phyloP scores from a whole-genome alignment of 1,140 invertebrate species.

The Drosophila ogumai region DNA sequence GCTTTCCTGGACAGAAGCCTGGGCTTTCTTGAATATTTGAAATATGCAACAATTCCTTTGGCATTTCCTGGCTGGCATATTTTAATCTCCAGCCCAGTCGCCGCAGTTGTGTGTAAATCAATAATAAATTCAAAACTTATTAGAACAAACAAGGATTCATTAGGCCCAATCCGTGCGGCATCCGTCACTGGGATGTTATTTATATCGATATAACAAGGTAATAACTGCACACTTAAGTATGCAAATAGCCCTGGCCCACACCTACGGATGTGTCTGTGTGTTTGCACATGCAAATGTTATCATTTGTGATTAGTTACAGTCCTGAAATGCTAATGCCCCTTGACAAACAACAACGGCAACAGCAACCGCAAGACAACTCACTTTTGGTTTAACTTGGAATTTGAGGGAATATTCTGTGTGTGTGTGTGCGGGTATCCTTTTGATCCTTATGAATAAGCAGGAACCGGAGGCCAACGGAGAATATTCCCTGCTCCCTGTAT shows the following conservation, averaged over 20 bases:
- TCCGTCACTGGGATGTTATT: constrained; percentile 62
- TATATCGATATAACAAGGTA: constrained; percentile 83
- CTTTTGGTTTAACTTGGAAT: constrained; percentile 32
- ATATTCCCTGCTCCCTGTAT: constrained; percentile 27
- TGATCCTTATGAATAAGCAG: constrained; percentile 42
- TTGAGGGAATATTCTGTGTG: background rate
- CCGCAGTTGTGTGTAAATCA: constrained; percentile 39
- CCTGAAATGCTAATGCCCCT: constrained; percentile 68
- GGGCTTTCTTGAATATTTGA: constrained; percentile 19
- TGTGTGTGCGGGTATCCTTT: constrained; percentile 12
- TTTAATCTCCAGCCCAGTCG: constrained; percentile 25
- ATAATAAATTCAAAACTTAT: constrained; percentile 72
- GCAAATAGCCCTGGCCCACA: constrained; percentile 62
- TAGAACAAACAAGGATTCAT: constrained; percentile 76
- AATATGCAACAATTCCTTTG: constrained; percentile 26
- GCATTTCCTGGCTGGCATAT: constrained; percentile 25
- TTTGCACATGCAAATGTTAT: constrained; percentile 80
- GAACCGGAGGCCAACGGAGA: constrained; percentile 20
- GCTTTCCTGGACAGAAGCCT: background rate
- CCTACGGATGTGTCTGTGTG: constrained; percentile 1
- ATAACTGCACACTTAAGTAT: constrained; percentile 83
- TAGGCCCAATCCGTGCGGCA: constrained; percentile 55
- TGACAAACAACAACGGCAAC: constrained; percentile 25
- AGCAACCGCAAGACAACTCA: constrained; percentile 62
- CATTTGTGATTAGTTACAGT: constrained; percentile 83